Evolutionary conservation across 2,113 vertebrate species (phyloP), one percentile per base, ranked within the genome.

Genomic region (Centrocercus urophasianus): DNA sequence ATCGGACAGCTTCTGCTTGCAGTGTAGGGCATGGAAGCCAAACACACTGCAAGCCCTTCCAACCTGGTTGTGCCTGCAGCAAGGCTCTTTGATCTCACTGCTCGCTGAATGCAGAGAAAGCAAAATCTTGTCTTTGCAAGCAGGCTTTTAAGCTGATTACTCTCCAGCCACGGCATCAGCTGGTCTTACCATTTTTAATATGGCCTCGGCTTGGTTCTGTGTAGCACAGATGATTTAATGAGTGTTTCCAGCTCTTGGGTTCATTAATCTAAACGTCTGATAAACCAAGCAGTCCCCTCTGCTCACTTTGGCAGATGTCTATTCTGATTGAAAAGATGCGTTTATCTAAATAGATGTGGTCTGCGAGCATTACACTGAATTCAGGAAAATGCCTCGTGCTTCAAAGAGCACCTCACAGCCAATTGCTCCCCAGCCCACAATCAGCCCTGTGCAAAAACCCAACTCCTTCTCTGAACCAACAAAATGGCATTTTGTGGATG

Each of bases 91-190:
- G 56, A 50, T 57, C 50, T 75, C 84, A 0, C 30, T 32, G 47
- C 71, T 19, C 60, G 69, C 18, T 34, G 32, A 83, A 56, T 91
- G 89, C 64, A 85, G 65, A 77, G 81, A 77, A 87, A 71, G 65
- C n/a, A 65, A 81, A 91, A 52, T 69, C 61, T 52, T 14, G 42
- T 30, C 45, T n/a, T 66, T 11, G 45, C 56, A 63, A 56, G 67
- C 78, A 88, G 85, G n/a, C 63, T 91, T 93, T 93, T 91, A 95
- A 96, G 64, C 89, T 83, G 94, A 74, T 95, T 93, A 91, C 65
- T 86, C 42, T 70, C 61, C 40, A 67, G 65, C 47, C 64, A 89
- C 10, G 17, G 54, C 42, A 59, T n/a, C 89, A 83, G 76, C 43
- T 90, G 82, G 56, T 47, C 69, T 93, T 83, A 80, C 72, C 43